Evolutionary conservation across 2,113 vertebrate species (phyloP).

Genomic region (Zapus hudsonius): DNA sequence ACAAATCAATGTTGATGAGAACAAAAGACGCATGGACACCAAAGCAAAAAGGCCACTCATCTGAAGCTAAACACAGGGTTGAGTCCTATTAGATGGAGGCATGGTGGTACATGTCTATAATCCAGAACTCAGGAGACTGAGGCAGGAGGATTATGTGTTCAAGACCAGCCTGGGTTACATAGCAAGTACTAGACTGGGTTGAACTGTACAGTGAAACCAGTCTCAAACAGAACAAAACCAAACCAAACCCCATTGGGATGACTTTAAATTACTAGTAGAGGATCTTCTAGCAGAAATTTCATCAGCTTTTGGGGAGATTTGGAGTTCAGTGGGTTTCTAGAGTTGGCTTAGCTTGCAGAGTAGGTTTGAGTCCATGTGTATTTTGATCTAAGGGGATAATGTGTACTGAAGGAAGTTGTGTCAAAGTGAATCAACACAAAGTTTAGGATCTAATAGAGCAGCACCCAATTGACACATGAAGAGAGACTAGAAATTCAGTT

Average conservation of each 20-base stretch:
- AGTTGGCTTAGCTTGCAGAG: background rate
- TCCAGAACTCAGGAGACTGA: background rate
- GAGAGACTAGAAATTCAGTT: conserved; percentile 49
- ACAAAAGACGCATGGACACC: background rate
- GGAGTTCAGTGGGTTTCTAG: background rate
- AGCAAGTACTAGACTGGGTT: background rate
- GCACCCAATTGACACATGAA: background rate
- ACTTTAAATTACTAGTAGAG: background rate
- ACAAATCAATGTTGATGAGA: background rate
- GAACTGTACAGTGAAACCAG: background rate
- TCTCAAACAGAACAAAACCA: background rate
- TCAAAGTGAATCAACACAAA: conserved; percentile 6
- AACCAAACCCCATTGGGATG: background rate
- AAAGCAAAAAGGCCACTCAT: background rate
- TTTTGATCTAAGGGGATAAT: background rate
- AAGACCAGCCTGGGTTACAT: background rate
- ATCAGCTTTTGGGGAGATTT: background rate
- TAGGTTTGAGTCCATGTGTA: background rate
- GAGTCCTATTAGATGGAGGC: background rate
- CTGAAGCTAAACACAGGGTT: background rate
- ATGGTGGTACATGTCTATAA: background rate
- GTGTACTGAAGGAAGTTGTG: conserved; percentile 23
- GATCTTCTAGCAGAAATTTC: background rate
- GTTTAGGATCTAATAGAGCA: conserved; percentile 24
- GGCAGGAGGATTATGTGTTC: background rate